Base-by-base conservation (phyloP, 1,140 invertebrate genomes). In the Microplitis demolitor region DNA sequence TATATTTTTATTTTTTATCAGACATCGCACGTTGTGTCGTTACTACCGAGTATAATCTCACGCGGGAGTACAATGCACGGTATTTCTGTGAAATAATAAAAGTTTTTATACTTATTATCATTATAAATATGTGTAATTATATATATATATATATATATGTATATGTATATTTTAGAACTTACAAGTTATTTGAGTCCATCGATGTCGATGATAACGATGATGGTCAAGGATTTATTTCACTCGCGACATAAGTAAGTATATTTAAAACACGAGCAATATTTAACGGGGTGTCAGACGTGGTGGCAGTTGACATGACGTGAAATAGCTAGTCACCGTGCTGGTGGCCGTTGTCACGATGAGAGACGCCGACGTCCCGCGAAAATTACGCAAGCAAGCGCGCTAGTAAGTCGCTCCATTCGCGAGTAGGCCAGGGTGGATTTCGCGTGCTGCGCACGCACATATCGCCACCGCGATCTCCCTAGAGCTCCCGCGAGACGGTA, bases 221-320 rank as follows among this genome's bases (percentile, higher is more conserved):
- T 24, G 24, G 24, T 24, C 24, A 24, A 24, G 24, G 24, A 24
- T 24, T 24, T 24, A 24, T 24, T 24, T 24, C 24, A 64, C n/a
- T 64, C 35, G 37, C 11, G 13, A 45, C 5, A 45, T 4, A 34
- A 14, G 35, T 34, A 64, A 37, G 33, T 37, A 64, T 37, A 11
- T 11, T 4, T 14, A 34, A 14, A 31, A 33, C 37, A 16, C 24
- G 53, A 31, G 50, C 31, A 50, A 45, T 58, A 11, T 62, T 56
- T 74, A 74, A 62, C 71, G 72, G 77, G 72, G 78, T 81, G 78
- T 82, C 76, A 85, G 82, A 80, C 78, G 78, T 77, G 82, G 45
- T 84, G 82, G 77, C 80, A 80, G 81, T 80, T 83, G 81, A 85
- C 84, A 83, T 83, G 83, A 83, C 78, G 79, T 80, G 79, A 77